Conservation (phyloP, 53 echinoderm and acorn worm species). For the Arbacia lixula region DNA sequence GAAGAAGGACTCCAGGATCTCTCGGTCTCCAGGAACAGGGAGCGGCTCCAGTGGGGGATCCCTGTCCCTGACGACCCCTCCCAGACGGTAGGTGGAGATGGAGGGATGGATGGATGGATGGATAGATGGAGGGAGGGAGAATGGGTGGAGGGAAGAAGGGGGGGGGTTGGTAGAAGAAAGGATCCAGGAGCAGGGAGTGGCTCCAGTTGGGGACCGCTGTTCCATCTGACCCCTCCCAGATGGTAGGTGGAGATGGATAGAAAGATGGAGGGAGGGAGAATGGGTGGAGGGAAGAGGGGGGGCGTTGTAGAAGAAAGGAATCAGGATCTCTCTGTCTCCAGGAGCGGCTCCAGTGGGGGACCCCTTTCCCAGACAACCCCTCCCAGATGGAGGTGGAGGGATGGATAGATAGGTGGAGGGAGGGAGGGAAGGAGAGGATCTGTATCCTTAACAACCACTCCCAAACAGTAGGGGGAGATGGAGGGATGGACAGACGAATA, state of each 20-base stretch:
- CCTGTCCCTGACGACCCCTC: slow-evolving; percentile 89
- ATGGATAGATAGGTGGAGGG: too few species aligned
- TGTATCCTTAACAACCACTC: too few species aligned
- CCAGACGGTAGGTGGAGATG: slow-evolving; percentile 80
- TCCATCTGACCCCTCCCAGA: slow-evolving; percentile 88
- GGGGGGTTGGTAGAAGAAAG: too few species aligned
- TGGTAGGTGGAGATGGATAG: slow-evolving; percentile 71
- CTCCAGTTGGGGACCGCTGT: slow-evolving; percentile 92
- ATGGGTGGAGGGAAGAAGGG: too few species aligned
- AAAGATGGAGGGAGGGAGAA: too few species aligned
- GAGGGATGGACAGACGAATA: too few species aligned
- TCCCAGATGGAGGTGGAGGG: slow-evolving; percentile 76
- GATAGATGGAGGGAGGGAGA: too few species aligned
- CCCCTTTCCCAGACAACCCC: slow-evolving; percentile 85
- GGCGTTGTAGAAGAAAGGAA: too few species aligned
- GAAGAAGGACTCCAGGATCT: slow-evolving; percentile 81
- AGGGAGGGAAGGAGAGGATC: too few species aligned
- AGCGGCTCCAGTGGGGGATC: slow-evolving; percentile 87
- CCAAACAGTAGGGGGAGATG: too few species aligned
- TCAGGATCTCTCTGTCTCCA: slow-evolving; percentile 81
- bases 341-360: slow-evolving; percentile 86
- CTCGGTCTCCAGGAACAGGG: slow-evolving; percentile 88
- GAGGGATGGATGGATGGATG: too few species aligned
- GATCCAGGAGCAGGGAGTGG: slow-evolving; percentile 81
- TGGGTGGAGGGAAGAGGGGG: too few species aligned